phyloP scores from a whole-genome alignment of 2,113 vertebrate species.

The Protobothrops flavoviridis region DNA sequence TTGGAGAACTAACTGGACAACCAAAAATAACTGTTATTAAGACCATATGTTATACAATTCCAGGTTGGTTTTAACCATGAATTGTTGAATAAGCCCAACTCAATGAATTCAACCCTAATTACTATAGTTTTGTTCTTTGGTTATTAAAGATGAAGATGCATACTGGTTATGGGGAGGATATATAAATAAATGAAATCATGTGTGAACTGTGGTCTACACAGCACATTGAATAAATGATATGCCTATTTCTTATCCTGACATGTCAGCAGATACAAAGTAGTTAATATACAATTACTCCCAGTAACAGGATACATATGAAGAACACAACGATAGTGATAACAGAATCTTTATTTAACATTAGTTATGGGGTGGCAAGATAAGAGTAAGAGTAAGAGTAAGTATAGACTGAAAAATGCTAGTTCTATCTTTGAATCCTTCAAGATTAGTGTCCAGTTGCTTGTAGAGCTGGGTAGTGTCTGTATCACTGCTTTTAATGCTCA shows the following conservation, averaged over 20 bases:
- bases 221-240: background rate
- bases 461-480: background rate
- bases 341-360: background rate
- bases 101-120: background rate
- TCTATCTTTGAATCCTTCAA: background rate
- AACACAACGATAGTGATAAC: background rate
- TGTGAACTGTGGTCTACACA: background rate
- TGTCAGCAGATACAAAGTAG: background rate
- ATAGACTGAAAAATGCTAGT: background rate
- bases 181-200: background rate
- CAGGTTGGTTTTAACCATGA: background rate
- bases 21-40: background rate
- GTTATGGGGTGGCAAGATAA: background rate
- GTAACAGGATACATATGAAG: background rate
- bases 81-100: background rate
- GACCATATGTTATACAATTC: background rate
- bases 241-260: background rate
- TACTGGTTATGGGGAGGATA: background rate
- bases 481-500: background rate
- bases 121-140: background rate
- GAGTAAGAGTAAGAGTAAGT: background rate
- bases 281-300: background rate
- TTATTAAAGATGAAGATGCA: background rate
- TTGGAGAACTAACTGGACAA: background rate
- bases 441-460: background rate